phyloP scores from a whole-genome alignment of 2,888 invertebrate species.

The Ophion obscuratus region DNA sequence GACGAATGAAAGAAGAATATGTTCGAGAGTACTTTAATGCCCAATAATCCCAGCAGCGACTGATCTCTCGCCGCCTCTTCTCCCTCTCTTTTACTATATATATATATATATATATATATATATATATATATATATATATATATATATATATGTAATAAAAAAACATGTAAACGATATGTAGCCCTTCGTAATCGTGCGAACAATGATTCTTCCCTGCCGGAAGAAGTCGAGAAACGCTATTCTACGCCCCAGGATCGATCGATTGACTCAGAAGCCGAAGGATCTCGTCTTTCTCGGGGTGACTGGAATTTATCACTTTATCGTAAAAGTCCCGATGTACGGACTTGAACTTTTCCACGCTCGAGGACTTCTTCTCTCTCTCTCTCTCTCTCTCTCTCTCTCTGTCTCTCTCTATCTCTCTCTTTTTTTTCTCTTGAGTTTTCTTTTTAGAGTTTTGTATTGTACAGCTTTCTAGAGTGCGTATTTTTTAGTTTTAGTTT shows the following conservation, averaged over 20 bases:
- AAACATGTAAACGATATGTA: background rate
- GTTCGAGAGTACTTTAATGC: conserved; percentile 51
- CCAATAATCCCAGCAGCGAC: conserved; percentile 47
- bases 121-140: background rate
- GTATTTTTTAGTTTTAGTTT: no score
- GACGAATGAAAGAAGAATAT: background rate
- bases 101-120: no score
- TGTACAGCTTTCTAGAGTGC: no score
- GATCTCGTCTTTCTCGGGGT: conserved; percentile 4
- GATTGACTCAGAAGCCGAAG: conserved; percentile 32
- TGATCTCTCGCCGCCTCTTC: conserved; percentile 51
- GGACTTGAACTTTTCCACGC: conserved; percentile 32
- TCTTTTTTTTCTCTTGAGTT: no score
- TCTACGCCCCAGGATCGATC: conserved; percentile 47
- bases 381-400: no score
- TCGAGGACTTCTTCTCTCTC: background rate
- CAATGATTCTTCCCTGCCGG: conserved; percentile 38
- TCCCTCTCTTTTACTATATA: background rate
- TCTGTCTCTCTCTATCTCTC: no score
- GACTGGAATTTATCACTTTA: conserved; percentile 40
- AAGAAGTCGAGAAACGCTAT: conserved; percentile 11
- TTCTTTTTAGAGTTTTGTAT: no score
- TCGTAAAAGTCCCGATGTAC: conserved; percentile 15
- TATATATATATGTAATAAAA: background rate
- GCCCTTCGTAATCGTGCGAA: conserved; percentile 22